A percentile compares a stretch with the other conserved stretches of the same genome.
These are phyloP conservation scores for Vanacampus margaritifer DNA, from an alignment of 2,113 vertebrate genomes.

Conservation along the genomic window DNA sequence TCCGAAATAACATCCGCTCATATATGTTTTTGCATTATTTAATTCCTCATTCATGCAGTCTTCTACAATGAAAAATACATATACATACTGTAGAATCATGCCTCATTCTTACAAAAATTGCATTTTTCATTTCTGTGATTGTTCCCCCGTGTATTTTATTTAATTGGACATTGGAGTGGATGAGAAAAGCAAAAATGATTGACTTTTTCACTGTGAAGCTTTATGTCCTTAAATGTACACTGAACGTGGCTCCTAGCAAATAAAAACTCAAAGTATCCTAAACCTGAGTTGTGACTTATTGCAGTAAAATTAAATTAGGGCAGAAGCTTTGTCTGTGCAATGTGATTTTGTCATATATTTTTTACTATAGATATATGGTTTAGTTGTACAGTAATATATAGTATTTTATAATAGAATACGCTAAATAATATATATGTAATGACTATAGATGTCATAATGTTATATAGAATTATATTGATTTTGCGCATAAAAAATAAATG, in stretches of 20 bases:
- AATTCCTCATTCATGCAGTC: background rate
- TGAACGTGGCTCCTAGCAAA: conserved; percentile 47
- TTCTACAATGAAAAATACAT: background rate
- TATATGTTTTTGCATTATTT: conserved; percentile 4
- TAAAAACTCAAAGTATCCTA: conserved; percentile 23
- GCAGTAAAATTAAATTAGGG: too few relatives aligned
- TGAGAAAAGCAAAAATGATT: conserved; percentile 9
- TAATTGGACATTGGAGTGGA: background rate
- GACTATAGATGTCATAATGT: too few relatives aligned
- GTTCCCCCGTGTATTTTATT: conserved; percentile 23
- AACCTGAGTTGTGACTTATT: background rate
- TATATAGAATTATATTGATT: too few relatives aligned
- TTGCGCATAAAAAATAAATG: too few relatives aligned
- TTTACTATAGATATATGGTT: too few relatives aligned
- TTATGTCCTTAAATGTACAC: conserved; percentile 39
- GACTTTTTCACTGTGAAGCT: conserved; percentile 5
- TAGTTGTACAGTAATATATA: too few relatives aligned
- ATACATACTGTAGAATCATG: conserved; percentile 5
- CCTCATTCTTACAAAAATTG: background rate
- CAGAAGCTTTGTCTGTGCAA: too few relatives aligned
- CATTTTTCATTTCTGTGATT: conserved; percentile 25
- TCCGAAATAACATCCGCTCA: background rate
- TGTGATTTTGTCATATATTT: too few relatives aligned
- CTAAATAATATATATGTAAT: too few relatives aligned
- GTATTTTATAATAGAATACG: too few relatives aligned